These are phyloP conservation scores for Eilema caniola DNA, from an alignment of 2,888 invertebrate genomes.

Conservation along the genomic window DNA sequence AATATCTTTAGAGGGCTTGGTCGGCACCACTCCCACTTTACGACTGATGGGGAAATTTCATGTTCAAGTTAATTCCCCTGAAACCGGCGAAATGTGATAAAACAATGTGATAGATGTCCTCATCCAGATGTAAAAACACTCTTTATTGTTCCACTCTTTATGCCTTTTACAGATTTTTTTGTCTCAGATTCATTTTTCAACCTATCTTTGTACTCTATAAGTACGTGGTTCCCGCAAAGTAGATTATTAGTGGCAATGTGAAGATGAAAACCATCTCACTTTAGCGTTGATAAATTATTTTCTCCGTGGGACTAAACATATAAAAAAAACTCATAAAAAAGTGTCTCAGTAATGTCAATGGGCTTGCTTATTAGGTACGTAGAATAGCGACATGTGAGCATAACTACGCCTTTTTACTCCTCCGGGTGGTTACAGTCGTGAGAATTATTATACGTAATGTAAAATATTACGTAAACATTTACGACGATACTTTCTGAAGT, in stretches of 20 bases:
- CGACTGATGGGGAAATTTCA: constrained; percentile 70
- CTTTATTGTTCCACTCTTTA: constrained; percentile 5
- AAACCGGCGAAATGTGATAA: constrained; percentile 55
- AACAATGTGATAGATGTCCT: constrained; percentile 30
- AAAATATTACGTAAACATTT: too few relatives aligned
- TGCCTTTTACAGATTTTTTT: background rate
- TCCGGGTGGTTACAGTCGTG: background rate
- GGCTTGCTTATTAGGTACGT: background rate
- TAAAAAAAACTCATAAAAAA: background rate
- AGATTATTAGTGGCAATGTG: background rate
- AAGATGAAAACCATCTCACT: background rate
- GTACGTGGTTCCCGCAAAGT: background rate
- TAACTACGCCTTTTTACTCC: background rate
- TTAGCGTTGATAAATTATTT: background rate
- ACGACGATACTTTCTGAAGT: too few relatives aligned
- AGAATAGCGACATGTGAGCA: background rate
- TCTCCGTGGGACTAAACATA: background rate
- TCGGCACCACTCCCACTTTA: constrained; percentile 68
- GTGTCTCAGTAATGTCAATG: background rate
- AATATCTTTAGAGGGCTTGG: constrained; percentile 66
- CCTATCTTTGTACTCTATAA: background rate
- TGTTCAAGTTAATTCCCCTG: constrained; percentile 61
- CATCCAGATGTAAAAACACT: constrained; percentile 20
- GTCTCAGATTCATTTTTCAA: background rate
- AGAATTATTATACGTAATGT: too few relatives aligned